phyloP scores from a whole-genome alignment of 2,797 vertebrate species.

The Pseudochaenichthys georgianus region DNA sequence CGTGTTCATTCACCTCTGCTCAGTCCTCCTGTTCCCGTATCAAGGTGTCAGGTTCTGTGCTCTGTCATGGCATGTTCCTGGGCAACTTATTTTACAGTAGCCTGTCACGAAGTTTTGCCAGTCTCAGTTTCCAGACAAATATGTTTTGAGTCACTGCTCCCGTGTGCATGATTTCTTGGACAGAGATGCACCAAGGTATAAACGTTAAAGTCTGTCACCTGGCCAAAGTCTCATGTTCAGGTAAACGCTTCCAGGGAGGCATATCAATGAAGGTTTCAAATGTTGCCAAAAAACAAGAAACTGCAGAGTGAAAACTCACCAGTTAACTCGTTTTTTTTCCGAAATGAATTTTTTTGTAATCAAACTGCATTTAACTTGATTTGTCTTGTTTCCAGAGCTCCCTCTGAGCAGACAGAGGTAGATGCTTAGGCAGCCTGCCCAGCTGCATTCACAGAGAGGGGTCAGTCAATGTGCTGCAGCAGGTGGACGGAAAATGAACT shows the following conservation, averaged over 20 bases:
- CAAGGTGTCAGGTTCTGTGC: constrained; percentile 68
- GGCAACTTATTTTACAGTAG: constrained; percentile 73
- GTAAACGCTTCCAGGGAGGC: constrained; percentile 35
- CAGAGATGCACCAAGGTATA: constrained; percentile 39
- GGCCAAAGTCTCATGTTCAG: constrained; percentile 49
- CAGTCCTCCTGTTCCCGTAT: constrained; percentile 62
- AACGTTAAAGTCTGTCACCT: constrained; percentile 51
- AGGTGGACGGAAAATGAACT: constrained; percentile 81
- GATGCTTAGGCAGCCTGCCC: constrained; percentile 62
- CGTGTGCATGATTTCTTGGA: constrained; percentile 49
- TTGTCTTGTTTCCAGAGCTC: constrained; percentile 37
- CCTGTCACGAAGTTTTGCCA: constrained; percentile 59
- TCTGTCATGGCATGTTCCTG: constrained; percentile 72
- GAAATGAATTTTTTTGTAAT: constrained; percentile 3
- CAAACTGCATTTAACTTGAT: constrained; percentile 38
- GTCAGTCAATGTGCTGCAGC: constrained; percentile 74
- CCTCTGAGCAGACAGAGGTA: constrained; percentile 32
- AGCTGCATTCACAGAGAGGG: constrained; percentile 61
- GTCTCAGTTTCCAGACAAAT: constrained; percentile 58
- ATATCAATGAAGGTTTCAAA: constrained; percentile 11
- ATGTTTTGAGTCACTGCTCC: constrained; percentile 43
- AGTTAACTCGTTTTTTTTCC: background rate
- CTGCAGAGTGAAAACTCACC: too few species aligned
- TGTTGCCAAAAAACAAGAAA: background rate
- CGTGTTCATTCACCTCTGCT: constrained; percentile 59